A percentile compares a stretch with the other conserved stretches of the same genome.
These are phyloP conservation scores for Tetraneura akinire DNA, from an alignment of 1,140 invertebrate species.

Conservation along the genomic window DNA sequence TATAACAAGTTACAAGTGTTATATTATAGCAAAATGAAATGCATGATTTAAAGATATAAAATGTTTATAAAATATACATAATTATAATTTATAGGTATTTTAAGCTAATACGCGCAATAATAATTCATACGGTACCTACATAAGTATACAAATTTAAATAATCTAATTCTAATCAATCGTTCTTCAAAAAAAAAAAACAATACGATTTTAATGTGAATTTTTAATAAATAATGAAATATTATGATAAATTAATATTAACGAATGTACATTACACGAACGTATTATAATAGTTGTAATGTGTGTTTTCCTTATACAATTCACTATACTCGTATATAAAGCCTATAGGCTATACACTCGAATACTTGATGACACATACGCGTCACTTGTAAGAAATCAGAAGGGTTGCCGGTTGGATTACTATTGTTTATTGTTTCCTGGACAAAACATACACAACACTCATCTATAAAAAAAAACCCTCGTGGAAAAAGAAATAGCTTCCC, in stretches of 20 bases:
- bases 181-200: conserved; percentile 9
- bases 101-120: background rate
- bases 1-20: too few relatives aligned
- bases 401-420: conserved; percentile 22
- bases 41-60: too few relatives aligned
- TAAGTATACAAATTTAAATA: conserved; percentile 2
- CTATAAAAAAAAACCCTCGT: conserved; percentile 39
- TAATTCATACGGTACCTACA: too few relatives aligned
- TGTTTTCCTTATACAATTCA: background rate
- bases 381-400: conserved; percentile 49
- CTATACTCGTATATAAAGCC: too few relatives aligned
- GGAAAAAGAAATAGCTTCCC: background rate
- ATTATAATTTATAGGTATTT: conserved; percentile 17
- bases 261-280: too few relatives aligned
- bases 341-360: too few relatives aligned
- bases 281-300: background rate
- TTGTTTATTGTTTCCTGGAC: conserved; percentile 30
- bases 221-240: too few relatives aligned
- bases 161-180: conserved; percentile 1
- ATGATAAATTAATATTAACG: too few relatives aligned
- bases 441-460: background rate
- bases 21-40: too few relatives aligned
- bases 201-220: background rate
- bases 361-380: conserved; percentile 34
- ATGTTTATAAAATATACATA: too few relatives aligned